Evolutionary conservation across 2,888 invertebrate genomes (phyloP).

Genomic region (Euplagia quadripunctaria): DNA sequence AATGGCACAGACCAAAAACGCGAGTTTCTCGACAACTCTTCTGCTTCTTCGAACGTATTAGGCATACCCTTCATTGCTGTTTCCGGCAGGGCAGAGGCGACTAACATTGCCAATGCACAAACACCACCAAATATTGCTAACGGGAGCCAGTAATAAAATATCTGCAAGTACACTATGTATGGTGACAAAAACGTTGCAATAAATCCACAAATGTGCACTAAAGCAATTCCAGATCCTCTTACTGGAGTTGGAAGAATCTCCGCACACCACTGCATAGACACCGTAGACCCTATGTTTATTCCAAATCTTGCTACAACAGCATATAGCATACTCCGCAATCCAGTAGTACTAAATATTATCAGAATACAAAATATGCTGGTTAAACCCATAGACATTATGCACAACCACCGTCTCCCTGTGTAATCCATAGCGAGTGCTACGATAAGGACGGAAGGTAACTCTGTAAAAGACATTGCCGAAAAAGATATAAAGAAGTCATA

Average conservation of each 20-base stretch:
- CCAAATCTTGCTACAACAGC: slow-evolving; percentile 68
- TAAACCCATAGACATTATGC: slow-evolving; percentile 54
- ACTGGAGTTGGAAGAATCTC: slow-evolving; percentile 71
- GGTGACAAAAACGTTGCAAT: slow-evolving; percentile 66
- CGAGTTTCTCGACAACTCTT: slow-evolving; percentile 29
- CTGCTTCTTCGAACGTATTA: slow-evolving; percentile 48
- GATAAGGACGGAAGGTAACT: slow-evolving; percentile 67
- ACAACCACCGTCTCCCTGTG: slow-evolving; percentile 10
- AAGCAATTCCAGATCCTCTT: slow-evolving; percentile 67
- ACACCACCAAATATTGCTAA: slow-evolving; percentile 29
- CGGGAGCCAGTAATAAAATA: slow-evolving; percentile 43
- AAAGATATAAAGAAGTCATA: slow-evolving; percentile 73
- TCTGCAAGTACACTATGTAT: slow-evolving; percentile 48
- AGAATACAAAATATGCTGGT: slow-evolving; percentile 63
- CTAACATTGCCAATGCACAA: slow-evolving; percentile 30
- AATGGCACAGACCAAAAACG: slow-evolving; percentile 6
- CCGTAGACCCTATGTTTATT: slow-evolving; percentile 65
- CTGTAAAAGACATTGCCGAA: slow-evolving; percentile 68
- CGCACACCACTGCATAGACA: slow-evolving; percentile 68
- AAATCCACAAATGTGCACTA: slow-evolving; percentile 69
- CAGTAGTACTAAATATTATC: slow-evolving; percentile 58
- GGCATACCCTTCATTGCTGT: slow-evolving; percentile 35
- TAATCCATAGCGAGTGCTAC: slow-evolving; percentile 59
- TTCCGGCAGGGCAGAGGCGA: slow-evolving; percentile 40
- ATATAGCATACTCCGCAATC: slow-evolving; percentile 61